phyloP scores from a whole-genome alignment of 2,797 vertebrate species.

The Rhinoraja longicauda region DNA sequence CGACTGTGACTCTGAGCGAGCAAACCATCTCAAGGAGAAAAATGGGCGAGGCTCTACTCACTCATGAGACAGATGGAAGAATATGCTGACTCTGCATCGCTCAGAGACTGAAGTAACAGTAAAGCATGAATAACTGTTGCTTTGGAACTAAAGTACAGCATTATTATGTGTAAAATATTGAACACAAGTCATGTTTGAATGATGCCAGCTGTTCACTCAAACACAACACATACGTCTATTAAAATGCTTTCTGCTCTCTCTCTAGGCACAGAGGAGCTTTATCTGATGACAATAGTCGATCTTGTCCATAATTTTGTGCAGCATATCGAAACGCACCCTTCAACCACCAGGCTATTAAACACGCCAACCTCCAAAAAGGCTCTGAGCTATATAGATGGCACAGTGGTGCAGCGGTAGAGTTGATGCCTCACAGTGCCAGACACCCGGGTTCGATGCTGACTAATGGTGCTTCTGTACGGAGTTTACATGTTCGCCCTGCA shows the following conservation, averaged over 20 bases:
- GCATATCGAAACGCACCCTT: neutral
- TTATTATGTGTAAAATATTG: neutral
- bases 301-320: neutral
- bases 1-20: no score
- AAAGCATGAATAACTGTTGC: neutral
- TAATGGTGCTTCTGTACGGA: no score
- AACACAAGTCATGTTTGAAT: neutral
- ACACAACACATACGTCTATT: neutral
- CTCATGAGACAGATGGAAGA: no score
- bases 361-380: no score
- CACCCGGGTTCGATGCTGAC: no score
- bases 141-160: neutral
- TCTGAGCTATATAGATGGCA: no score
- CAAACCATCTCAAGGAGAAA: neutral
- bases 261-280: neutral
- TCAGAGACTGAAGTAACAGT: neutral
- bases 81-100: neutral
- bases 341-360: no score
- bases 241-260: neutral
- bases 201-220: conserved; percentile 5
- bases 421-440: neutral
- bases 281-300: neutral
- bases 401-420: neutral
- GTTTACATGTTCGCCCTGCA: no score
- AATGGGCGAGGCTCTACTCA: neutral